Evolutionary conservation across 2,113 vertebrate genomes (phyloP), one percentile per base, ranked within the genome.

Genomic region (Aptenodytes forsteri): DNA sequence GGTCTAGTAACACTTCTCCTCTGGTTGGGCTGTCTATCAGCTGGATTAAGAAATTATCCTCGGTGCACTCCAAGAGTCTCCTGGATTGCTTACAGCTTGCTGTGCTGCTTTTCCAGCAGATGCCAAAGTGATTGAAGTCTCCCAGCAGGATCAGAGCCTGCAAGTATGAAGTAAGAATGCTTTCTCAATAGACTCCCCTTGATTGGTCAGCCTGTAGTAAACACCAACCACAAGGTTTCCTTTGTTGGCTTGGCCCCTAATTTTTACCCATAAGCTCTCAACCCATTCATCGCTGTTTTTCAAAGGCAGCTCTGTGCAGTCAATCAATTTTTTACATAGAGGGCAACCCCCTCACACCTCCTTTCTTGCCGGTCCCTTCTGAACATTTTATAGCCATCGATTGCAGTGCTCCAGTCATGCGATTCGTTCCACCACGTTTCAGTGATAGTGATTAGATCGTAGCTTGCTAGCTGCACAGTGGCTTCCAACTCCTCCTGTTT

Each of bases 381-480:
- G 49, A 81, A 52, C 21, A 12, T 26, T 75, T 83, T 40, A 25
- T 36, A 65, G 49, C 34, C 44, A 8, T 25, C 1, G 2, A 70
- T 16, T 84, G 67, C 54, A 75, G 32, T 36, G 59, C 47, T 83
- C 32, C 61, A 62, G 47, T 50, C 27, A 17, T 11, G 9, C 0
- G 4, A 46, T 80, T 75, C 0, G 0, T 73, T 83, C 29, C 27
- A n/a, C 20, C 25, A 36, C 0, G 0, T 70, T 80, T 65, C 67
- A 54, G 22, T 34, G 55, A 36, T 2, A 29, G 29, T 0, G 8
- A 76, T 64, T 46, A 58, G 34, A 32, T 77, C 2, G 0, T 23
- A 65, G n/a, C 22, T 64, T 86, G 36, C 29, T 52, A 52, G 8
- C 55, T 49, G 49, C 32, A 15, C 42, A n/a, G 55, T 38, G 22